A percentile compares a stretch with the other conserved stretches of the same genome.
Conservation (phyloP, 2,797 vertebrate species). For the Threskiornis aethiopicus region DNA sequence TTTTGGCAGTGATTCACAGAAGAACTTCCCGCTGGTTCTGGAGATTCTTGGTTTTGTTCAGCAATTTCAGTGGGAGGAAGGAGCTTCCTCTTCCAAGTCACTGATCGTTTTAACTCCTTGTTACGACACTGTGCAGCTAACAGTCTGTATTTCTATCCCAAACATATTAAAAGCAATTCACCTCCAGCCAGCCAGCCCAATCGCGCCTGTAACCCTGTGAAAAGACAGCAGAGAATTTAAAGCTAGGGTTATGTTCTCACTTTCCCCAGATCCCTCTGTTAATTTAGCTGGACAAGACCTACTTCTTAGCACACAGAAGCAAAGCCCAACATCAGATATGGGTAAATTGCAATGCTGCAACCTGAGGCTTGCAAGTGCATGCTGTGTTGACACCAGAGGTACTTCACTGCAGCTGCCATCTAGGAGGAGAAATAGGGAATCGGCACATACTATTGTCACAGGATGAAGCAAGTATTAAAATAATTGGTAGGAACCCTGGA, state of each 20-base stretch:
- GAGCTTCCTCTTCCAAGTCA: neutral
- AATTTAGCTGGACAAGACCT: neutral
- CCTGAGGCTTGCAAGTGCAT: neutral
- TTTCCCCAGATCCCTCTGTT: neutral
- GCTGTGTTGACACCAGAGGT: neutral
- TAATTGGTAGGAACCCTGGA: neutral
- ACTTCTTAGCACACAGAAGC: neutral
- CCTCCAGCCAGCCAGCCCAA: neutral
- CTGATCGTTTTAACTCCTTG: neutral
- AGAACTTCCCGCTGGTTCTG: neutral
- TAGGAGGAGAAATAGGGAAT: neutral
- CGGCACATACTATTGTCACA: fast-evolving
- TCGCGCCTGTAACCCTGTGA: fast-evolving
- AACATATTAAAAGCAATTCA: neutral
- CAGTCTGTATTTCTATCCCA: neutral
- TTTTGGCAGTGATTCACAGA: fast-evolving
- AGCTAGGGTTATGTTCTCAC: neutral
- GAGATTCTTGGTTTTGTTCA: fast-evolving
- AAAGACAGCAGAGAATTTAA: neutral
- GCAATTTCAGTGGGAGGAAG: neutral
- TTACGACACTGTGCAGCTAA: neutral
- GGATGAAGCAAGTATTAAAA: neutral
- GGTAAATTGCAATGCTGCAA: neutral
- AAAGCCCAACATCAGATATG: neutral
- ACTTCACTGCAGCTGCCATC: neutral